A percentile compares a stretch with the other conserved stretches of the same genome.
These are phyloP conservation scores for Urocitellus parryii DNA, from an alignment of 2,113 vertebrate genomes.

Conservation along the genomic window DNA sequence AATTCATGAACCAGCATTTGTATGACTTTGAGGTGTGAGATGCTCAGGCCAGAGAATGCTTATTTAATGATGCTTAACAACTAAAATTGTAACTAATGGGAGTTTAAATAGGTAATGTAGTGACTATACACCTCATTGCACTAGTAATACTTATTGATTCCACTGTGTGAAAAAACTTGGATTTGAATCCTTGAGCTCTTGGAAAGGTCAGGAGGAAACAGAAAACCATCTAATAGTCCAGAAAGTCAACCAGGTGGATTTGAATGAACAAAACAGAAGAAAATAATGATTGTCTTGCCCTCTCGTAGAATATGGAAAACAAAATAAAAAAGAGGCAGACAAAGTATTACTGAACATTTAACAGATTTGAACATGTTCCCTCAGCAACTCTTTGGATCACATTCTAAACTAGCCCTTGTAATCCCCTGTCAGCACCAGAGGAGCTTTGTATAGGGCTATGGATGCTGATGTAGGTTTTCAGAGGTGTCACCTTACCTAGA, in stretches of 20 bases:
- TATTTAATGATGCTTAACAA: constrained; percentile 74
- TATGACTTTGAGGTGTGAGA: constrained; percentile 69
- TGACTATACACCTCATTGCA: constrained; percentile 49
- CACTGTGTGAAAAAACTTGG: background rate
- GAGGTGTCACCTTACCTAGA: background rate
- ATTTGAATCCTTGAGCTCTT: constrained; percentile 73
- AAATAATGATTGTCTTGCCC: background rate
- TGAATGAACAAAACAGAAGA: background rate
- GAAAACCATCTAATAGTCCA: background rate
- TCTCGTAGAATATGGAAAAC: background rate
- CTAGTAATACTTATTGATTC: constrained; percentile 62
- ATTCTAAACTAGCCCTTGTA: background rate
- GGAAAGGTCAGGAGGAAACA: constrained; percentile 69
- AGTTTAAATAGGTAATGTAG: constrained; percentile 69
- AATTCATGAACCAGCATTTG: constrained; percentile 74
- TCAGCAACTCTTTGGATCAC: background rate
- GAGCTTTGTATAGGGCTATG: background rate
- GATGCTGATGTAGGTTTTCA: rapidly evolving
- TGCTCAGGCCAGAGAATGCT: constrained; percentile 58
- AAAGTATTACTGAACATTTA: background rate
- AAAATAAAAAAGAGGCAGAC: background rate
- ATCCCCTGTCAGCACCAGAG: background rate
- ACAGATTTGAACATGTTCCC: background rate
- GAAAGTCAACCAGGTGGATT: background rate
- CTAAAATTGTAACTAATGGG: constrained; percentile 74